Base-by-base conservation (phyloP, 2,888 invertebrate species). In the Agrochola lota region DNA sequence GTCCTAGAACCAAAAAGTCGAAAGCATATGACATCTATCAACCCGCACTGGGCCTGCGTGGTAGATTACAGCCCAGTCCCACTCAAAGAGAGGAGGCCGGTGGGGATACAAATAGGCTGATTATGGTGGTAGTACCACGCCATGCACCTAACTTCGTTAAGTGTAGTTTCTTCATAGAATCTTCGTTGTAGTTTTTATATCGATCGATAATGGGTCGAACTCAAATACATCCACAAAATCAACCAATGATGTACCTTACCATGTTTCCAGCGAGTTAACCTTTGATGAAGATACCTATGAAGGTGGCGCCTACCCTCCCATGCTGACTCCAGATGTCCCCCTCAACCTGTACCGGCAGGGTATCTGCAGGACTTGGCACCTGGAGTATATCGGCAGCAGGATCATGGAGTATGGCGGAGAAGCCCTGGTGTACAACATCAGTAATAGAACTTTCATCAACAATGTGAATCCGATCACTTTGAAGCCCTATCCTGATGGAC, bases 251-350 rank as follows among this genome's bases (percentile, higher is more conserved):
- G 7, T n/a, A n/a, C 17, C 12, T 26, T 1, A 64, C 40, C 11
- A 20, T 60, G 4, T 26, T 74, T 84, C 5, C 81, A 92, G 92
- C 17, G 74, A 64, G 30, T 76, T 82, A 74, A 89, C 83, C 20
- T 95, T 98, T 30, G 98, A 98, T 85, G 98, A 98, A 85, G 98
- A 98, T 17, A 94, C 97, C 0, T 98, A 97, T 82, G 98, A 98
- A 92, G 98, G 98, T 0, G 97, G 97, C 0, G 93, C 98, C 0
- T 98, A 98, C 89, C 98, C 98, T 0, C 95, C 97, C 1, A 95
- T 97, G 71, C 89, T 99, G 62, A 94, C 94, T 15, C 94, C 95
- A 66, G 97, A 95, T 0, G 95, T 95, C 0, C 92, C 94, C 0
- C 96, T 98, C 85, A 94, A 97, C 35, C 91, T 98, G 11, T 99